Conservation (phyloP, 2,113 vertebrate genomes). For the Neogobius melanostomus region DNA sequence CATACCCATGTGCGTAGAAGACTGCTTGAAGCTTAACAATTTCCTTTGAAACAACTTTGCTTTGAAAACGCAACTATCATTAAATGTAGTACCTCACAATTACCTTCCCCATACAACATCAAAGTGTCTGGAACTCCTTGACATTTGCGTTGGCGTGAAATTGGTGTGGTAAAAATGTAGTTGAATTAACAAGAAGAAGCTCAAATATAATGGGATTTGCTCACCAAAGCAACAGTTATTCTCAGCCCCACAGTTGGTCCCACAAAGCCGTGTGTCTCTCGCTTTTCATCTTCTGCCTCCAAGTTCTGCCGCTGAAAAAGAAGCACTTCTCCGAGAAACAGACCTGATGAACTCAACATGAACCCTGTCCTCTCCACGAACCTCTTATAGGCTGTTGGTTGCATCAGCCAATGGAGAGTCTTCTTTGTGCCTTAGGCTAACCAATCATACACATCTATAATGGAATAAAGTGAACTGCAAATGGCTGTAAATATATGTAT, state of each 20-base stretch:
- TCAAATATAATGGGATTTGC: conserved; percentile 12
- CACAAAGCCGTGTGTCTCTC: conserved; percentile 11
- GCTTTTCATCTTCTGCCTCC: conserved; percentile 15
- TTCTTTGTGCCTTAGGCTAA: conserved; percentile 35
- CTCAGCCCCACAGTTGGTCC: background rate
- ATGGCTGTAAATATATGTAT: conserved; percentile 38
- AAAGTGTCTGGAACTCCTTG: background rate
- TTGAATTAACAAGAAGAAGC: conserved; percentile 1
- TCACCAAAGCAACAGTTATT: conserved; percentile 7
- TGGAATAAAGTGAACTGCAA: conserved; percentile 18
- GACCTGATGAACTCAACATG: conserved; percentile 34
- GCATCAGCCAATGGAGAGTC: conserved; percentile 42
- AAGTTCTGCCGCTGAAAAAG: conserved; percentile 18
- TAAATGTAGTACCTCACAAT: background rate
- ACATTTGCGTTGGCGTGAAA: conserved; percentile 1
- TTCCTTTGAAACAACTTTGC: background rate
- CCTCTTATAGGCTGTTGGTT: conserved; percentile 45
- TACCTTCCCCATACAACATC: background rate
- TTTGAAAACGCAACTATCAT: background rate
- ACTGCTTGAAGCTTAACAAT: background rate
- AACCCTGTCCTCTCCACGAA: conserved; percentile 52
- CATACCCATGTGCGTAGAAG: background rate
- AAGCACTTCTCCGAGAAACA: conserved; percentile 5
- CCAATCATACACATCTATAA: conserved; percentile 36
- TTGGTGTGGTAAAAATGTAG: background rate